phyloP scores from a whole-genome alignment of 1,140 invertebrate genomes.

The Meloidogyne hapla region DNA sequence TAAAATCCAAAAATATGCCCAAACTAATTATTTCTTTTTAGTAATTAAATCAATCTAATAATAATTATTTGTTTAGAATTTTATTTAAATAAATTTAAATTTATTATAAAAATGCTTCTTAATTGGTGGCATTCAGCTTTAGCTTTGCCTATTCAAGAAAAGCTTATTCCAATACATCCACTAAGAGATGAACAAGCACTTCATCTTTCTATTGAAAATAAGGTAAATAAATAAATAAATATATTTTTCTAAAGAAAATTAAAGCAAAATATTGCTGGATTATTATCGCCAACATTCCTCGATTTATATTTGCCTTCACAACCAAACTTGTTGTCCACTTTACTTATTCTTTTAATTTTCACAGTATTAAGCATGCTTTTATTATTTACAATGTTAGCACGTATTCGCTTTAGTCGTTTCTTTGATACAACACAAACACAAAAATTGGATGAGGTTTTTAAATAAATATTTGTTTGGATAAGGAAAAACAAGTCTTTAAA shows the following conservation, averaged over 20 bases:
- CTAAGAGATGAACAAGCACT: neutral
- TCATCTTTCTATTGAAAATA: neutral
- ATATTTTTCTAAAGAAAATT: neutral
- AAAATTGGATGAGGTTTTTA: neutral
- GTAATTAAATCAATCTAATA: too few relatives aligned
- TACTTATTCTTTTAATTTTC: neutral
- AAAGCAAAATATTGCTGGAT: constrained; percentile 1
- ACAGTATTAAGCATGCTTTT: constrained; percentile 5
- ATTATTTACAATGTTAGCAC: constrained; percentile 8
- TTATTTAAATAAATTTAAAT: neutral
- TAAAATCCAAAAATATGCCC: too few relatives aligned
- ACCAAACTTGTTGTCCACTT: constrained; percentile 11
- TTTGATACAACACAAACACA: neutral
- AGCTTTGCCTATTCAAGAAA: neutral
- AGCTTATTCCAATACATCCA: neutral
- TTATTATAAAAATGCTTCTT: neutral
- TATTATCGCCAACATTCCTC: neutral
- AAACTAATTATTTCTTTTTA: too few relatives aligned
- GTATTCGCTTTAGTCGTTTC: neutral
- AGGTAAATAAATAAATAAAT: neutral
- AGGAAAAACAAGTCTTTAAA: too few relatives aligned
- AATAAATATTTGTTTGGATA: neutral
- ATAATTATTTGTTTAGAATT: too few relatives aligned
- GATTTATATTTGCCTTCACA: constrained; percentile 15
- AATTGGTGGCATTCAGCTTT: neutral